Evolutionary conservation across 2,797 vertebrate genomes (phyloP), one percentile per base, ranked within the genome.

Genomic region (Bucorvus abyssinicus): DNA sequence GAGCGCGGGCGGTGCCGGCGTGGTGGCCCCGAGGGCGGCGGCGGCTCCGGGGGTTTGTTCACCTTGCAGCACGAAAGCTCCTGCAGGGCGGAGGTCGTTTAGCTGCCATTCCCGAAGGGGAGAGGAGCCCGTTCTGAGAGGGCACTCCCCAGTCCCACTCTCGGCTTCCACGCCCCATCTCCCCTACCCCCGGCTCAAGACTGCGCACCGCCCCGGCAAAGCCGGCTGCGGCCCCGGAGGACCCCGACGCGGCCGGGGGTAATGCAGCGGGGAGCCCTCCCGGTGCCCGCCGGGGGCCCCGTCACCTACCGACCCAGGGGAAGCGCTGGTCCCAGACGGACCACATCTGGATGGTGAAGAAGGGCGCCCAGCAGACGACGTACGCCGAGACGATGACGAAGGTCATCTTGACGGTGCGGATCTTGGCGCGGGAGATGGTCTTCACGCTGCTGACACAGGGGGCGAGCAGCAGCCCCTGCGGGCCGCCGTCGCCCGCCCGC

Each of bases 381-480:
- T 99, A 99, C 1, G 98, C 99, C 68, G 99, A 95, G 30, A 99
- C 98, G 26, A 99, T 99, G n/a, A 99, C 99, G 53, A 99, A 98
- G 16, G 99, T 99, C 99, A 99, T 99, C 95, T 99, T 99, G 8
- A 99, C 99, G 0, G 99, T 99, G 93, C 99, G 98, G 90, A 99
- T 98, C 92, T 99, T 99, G 93, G 99, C 99, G 42, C 99, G 98
- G 38, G 99, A 99, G 77, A 99, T 98, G 14, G 96, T 98, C 60
- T 98, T 99, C 44, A 99, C 97, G 84, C 98, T 99, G 98, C 98
- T 99, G 63, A 99, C 99, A 3, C 98, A 98, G 30, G 97, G 98
- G 67, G 98, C 98, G 26, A 98, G 98, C 34, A 99, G 97, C 18
- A 99, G 89, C 6, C 98, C 98, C 70, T 96, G 98, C 32, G 76